Evolutionary conservation across 2,113 vertebrate species (phyloP), one percentile per base, ranked within the genome.

Genomic region (Pseudorasbora parva): DNA sequence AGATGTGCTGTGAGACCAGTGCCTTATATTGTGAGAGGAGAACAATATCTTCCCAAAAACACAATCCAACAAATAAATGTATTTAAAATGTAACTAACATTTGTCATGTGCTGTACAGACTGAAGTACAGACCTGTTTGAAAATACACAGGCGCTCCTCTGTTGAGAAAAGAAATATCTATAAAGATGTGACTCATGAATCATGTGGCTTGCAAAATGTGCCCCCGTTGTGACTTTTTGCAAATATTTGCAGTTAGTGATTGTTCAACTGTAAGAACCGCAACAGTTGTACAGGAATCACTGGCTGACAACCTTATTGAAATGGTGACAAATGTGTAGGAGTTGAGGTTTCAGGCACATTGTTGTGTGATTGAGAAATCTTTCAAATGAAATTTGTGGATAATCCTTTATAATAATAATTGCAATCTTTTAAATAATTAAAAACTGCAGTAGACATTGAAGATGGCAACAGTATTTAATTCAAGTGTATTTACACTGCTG

Each of bases 131-230:
- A 78, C 59, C 30, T 45, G 15, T 11, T 60, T 5, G 37, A 78
- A 25, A 25, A 43, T 5, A 78, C 76, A 60, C 76, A 78, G 23
- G 23, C 57, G 4, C 15, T 62, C 37, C 37, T 62, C 37, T 78
- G 57, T 78, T 62, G 59, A 45, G 10, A 49, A 47, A 47, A 49
- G 15, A 49, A 51, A 78, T 21, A 62, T 78, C 41, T 47, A 45
- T 47, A 62, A 68, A 69, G 41, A 51, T 33, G 62, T 81, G 78
- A 81, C 62, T 69, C 60, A 33, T 68, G 57, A 49, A n/a, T 5
- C 56, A 25, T 60, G 51, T 45, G 62, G 17, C 19, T 54, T n/a
- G 19, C 17, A 33, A 51, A n/a, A 45, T 64, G 2, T 9, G 15
- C 8, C 4, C 21, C 25, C 37, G 7, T 23, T 10, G 49, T 5